Conservation (phyloP, 2,113 vertebrate genomes). For the Numenius arquata region DNA sequence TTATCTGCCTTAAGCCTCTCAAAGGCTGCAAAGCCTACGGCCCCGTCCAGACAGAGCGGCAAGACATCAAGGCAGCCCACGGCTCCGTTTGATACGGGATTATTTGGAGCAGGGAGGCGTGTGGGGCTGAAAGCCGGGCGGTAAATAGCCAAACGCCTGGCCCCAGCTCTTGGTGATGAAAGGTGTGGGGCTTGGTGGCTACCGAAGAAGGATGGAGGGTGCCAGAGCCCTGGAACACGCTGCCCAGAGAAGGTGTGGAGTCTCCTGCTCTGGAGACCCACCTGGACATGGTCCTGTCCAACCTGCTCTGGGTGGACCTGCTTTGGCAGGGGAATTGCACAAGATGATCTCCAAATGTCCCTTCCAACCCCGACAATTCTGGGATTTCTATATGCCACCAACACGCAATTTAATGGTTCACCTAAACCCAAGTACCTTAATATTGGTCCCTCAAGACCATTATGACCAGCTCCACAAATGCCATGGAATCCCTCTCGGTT, state of each 20-base stretch:
- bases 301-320: neutral
- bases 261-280: neutral
- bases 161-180: neutral
- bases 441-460: no score
- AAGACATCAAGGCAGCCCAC: neutral
- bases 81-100: rapidly evolving
- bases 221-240: neutral
- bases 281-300: neutral
- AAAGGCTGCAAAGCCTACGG: neutral
- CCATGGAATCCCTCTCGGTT: rapidly evolving
- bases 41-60: neutral
- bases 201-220: neutral
- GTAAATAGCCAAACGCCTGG: neutral
- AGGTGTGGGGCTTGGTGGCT: neutral
- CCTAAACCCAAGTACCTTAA: neutral
- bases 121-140: neutral
- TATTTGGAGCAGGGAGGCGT: neutral
- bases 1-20: constrained; percentile 15
- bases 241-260: neutral
- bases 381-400: neutral
- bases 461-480: neutral
- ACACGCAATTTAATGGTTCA: rapidly evolving
- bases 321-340: neutral
- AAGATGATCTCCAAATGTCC: neutral
- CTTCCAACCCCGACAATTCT: no score